Conservation (phyloP, 2,113 vertebrate species). For the Fulmarus glacialis region DNA sequence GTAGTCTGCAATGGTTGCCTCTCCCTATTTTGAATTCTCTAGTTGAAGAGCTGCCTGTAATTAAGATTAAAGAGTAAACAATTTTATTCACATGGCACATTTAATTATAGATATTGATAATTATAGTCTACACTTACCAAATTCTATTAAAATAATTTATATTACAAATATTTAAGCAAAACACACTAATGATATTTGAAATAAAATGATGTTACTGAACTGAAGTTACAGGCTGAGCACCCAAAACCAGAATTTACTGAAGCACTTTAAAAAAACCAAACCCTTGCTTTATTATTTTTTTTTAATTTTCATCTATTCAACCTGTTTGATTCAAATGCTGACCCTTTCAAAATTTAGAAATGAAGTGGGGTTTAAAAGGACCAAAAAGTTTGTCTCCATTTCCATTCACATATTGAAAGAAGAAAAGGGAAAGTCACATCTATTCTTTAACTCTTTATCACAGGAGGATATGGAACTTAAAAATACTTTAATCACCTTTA, state of each 20-base stretch:
- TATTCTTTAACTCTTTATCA: background rate
- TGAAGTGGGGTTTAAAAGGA: background rate
- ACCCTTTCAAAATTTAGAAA: background rate
- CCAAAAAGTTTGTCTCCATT: background rate
- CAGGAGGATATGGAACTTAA: background rate
- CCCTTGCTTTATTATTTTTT: background rate
- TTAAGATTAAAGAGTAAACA: constrained; percentile 61
- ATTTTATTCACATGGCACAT: constrained; percentile 22
- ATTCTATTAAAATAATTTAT: constrained; percentile 41
- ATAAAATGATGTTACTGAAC: background rate
- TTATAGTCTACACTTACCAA: constrained; percentile 13
- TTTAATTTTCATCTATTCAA: background rate
- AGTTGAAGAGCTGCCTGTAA: constrained; percentile 43
- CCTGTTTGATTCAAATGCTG: background rate
- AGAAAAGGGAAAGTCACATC: background rate
- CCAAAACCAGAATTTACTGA: background rate
- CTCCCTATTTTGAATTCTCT: constrained; percentile 33
- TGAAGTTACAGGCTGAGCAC: background rate
- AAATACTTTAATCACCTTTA: background rate
- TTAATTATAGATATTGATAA: constrained; percentile 57
- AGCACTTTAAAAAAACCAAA: background rate
- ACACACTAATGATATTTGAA: background rate
- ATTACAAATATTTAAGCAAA: constrained; percentile 36
- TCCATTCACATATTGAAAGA: background rate
- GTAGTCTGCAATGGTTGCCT: constrained; percentile 21